Evolutionary conservation across 2,888 invertebrate species (phyloP).

Genomic region (Amitus sp.): DNA sequence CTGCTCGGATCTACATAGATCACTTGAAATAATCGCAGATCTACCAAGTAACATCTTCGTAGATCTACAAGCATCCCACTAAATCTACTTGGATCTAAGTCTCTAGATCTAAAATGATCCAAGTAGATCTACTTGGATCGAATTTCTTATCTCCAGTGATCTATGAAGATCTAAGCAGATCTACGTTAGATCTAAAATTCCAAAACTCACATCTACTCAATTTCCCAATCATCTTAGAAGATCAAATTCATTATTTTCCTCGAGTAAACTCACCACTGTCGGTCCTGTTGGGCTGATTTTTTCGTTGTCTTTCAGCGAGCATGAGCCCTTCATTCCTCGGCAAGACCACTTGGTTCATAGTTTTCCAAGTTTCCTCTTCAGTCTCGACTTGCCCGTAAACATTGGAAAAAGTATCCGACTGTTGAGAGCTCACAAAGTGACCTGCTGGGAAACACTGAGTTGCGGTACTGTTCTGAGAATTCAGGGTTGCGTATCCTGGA

Average conservation of each 20-base stretch:
- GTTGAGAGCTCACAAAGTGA: slow-evolving; percentile 53
- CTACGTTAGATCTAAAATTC: too few species aligned
- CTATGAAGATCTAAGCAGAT: too few species aligned
- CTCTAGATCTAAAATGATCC: too few species aligned
- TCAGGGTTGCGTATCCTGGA: slow-evolving; percentile 23
- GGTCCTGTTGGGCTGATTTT: slow-evolving; percentile 16
- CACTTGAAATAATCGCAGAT: too few species aligned
- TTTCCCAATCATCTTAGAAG: not conserved
- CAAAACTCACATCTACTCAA: too few species aligned
- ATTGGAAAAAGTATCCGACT: slow-evolving; percentile 8
- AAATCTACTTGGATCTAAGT: too few species aligned
- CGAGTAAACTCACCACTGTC: slow-evolving; percentile 46
- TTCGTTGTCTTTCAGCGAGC: slow-evolving; percentile 41
- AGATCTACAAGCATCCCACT: too few species aligned
- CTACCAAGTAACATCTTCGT: too few species aligned
- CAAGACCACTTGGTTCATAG: slow-evolving; percentile 64
- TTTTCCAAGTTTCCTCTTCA: slow-evolving; percentile 20
- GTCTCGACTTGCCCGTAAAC: slow-evolving; percentile 21
- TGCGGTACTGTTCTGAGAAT: slow-evolving; percentile 42
- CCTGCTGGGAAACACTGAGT: slow-evolving; percentile 57
- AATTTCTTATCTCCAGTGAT: too few species aligned
- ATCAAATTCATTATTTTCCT: too few species aligned
- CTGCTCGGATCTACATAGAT: too few species aligned
- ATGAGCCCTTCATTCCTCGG: slow-evolving; percentile 62
- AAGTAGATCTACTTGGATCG: too few species aligned